Evolutionary conservation across 92 coral and sea anemone species (phyloP), one percentile per base, ranked within the genome.

Genomic region (Pocillopora meandrina): DNA sequence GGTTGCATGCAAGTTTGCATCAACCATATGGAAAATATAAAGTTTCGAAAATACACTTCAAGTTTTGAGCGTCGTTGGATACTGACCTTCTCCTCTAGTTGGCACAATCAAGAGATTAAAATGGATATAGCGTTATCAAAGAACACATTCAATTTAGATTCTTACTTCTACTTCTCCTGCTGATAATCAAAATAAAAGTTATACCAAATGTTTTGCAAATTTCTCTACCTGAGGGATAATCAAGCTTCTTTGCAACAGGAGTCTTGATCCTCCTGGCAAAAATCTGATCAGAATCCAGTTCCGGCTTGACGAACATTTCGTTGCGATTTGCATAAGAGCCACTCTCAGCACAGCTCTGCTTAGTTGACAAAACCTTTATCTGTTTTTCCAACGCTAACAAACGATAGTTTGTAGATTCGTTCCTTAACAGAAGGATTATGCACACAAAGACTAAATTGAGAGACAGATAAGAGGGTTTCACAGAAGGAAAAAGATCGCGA

Each of bases 401-500:
- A 2, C 67, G 69, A 36, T 77, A 13, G 70, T 77, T 35, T 36
- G 64, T 36, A 4, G 69, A 42, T 12, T 77, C 81, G 16, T 61
- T 61, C 71, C 65, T 42, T 56, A 77, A 15, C 35, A 65, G 65
- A 18, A 31, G 68, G 16, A 77, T 34, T 34, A 9, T 70, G 9
- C 70, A 77, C 5, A 77, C 59, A 33, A 77, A 63, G 7, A 36
- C 59, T 61, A 77, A 62, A 10, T 35, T 36, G 16, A 61, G 21
- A 18, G 81, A 77, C n/a, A 77, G 56, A 61, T 62, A 77, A 9
- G 81, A 77, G 3, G 81, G 81, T 19, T 14, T 77, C 33, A 77
- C 23, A 1, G 67, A 62, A 33, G 70, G 81, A 61, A 77, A 23
- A 35, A 77, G 10, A 19, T 35, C 64, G 2, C 58, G 81, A 19